Conservation (phyloP, 2,888 invertebrate species). For the Heteromyza rotundicornis region DNA sequence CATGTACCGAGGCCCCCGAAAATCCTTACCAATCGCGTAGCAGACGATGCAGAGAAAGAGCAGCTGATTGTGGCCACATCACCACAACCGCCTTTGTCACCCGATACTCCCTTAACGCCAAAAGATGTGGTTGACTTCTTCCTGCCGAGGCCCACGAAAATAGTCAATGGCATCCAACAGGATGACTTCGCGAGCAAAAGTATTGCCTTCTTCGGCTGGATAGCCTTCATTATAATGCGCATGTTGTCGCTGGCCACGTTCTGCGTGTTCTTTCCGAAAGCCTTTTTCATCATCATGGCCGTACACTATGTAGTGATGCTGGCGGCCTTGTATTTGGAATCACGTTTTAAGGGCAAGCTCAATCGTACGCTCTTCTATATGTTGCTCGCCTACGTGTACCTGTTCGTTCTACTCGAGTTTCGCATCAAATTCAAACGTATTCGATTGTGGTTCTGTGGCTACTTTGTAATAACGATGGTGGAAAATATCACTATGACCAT, state of each 20-base stretch:
- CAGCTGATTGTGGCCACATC: conserved; percentile 15
- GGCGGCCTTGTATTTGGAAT: conserved; percentile 70
- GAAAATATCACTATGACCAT: conserved; percentile 75
- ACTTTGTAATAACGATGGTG: conserved; percentile 69
- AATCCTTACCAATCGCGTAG: conserved; percentile 61
- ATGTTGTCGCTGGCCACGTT: conserved; percentile 74
- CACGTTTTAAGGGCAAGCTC: conserved; percentile 65
- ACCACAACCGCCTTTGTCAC: conserved; percentile 11
- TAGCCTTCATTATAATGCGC: conserved; percentile 74
- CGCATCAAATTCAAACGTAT: conserved; percentile 78
- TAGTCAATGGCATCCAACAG: conserved; percentile 73
- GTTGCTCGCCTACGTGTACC: conserved; percentile 75
- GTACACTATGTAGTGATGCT: conserved; percentile 73
- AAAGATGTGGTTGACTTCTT: conserved; percentile 58
- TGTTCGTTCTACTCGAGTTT: conserved; percentile 80
- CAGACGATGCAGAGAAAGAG: conserved; percentile 43
- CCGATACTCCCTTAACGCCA: conserved; percentile 38
- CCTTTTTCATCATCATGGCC: conserved; percentile 68
- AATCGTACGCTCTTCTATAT: conserved; percentile 69
- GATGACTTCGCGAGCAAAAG: conserved; percentile 75
- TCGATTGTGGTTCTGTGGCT: conserved; percentile 73
- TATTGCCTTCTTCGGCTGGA: conserved; percentile 79
- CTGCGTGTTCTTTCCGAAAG: conserved; percentile 70
- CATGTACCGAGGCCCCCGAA: conserved; percentile 64
- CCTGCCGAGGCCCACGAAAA: conserved; percentile 63